A percentile compares a stretch with the other conserved stretches of the same genome.
phyloP scores from a whole-genome alignment of 2,888 invertebrate species.

The Trisateles emortualis region DNA sequence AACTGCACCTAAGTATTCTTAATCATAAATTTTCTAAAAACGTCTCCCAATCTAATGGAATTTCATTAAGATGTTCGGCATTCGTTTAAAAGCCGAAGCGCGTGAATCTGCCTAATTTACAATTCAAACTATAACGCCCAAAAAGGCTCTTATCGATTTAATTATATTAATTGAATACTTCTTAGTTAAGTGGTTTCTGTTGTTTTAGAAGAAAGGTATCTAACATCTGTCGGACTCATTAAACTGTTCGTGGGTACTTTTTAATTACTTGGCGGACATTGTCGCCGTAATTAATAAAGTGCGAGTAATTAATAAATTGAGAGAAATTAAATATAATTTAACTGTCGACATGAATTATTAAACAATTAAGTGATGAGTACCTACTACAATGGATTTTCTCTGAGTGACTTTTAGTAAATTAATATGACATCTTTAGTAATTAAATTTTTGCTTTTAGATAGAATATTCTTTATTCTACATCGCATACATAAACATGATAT shows the following conservation, averaged over 20 bases:
- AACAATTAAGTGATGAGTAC: too few relatives aligned
- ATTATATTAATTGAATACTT: conserved; percentile 58
- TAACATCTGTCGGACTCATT: conserved; percentile 19
- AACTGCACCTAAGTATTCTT: not conserved
- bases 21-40: conserved; percentile 8
- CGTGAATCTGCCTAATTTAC: conserved; percentile 58
- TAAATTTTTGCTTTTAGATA: too few relatives aligned
- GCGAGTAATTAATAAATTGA: too few relatives aligned
- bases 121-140: conserved; percentile 57
- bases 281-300: not conserved
- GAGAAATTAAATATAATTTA: too few relatives aligned
- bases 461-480: too few relatives aligned
- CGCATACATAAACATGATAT: too few relatives aligned
- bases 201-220: conserved; percentile 29
- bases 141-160: conserved; percentile 45
- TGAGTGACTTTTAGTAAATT: too few relatives aligned
- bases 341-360: too few relatives aligned
- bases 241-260: conserved; percentile 7
- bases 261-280: not conserved
- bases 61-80: conserved; percentile 54
- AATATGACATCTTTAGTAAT: too few relatives aligned
- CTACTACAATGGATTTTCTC: too few relatives aligned
- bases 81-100: conserved; percentile 51
- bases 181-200: conserved; percentile 46
- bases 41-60: conserved; percentile 36